Conservation (phyloP, 2,797 vertebrate species). For the Rachycentron canadum region DNA sequence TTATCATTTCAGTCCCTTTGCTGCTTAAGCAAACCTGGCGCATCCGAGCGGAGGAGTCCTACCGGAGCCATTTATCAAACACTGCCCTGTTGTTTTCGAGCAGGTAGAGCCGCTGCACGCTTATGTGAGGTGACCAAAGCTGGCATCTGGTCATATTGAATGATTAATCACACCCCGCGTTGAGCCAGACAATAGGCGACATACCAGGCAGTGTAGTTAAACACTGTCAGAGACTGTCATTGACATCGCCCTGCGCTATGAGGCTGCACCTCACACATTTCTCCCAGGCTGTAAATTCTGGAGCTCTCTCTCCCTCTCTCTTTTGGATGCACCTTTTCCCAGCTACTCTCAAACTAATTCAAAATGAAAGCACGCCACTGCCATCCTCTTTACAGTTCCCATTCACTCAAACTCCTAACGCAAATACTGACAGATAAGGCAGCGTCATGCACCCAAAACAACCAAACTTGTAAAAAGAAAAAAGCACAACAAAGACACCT, state of each 20-base stretch:
- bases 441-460: constrained; percentile 27
- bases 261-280: constrained; percentile 50
- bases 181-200: constrained; percentile 52
- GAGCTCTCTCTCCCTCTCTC: constrained; percentile 2
- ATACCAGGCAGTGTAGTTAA: constrained; percentile 51
- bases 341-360: constrained; percentile 61
- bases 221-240: constrained; percentile 62
- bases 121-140: constrained; percentile 23
- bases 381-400: constrained; percentile 15
- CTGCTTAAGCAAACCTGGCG: constrained; percentile 57
- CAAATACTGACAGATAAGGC: constrained; percentile 18
- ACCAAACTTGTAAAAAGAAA: constrained; percentile 50
- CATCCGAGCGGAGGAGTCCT: constrained; percentile 53
- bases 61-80: constrained; percentile 58
- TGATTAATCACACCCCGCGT: constrained; percentile 51
- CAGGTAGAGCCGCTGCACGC: constrained; percentile 18
- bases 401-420: constrained; percentile 21
- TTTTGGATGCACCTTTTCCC: constrained; percentile 37
- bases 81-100: constrained; percentile 27
- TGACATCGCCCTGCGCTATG: constrained; percentile 63
- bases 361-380: constrained; percentile 46
- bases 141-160: constrained; percentile 51
- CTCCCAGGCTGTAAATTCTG: not conserved
- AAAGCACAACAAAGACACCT: not conserved
- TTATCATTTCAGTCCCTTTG: constrained; percentile 48